phyloP scores from a whole-genome alignment of 2,797 vertebrate species.

The Hirundo rustica region DNA sequence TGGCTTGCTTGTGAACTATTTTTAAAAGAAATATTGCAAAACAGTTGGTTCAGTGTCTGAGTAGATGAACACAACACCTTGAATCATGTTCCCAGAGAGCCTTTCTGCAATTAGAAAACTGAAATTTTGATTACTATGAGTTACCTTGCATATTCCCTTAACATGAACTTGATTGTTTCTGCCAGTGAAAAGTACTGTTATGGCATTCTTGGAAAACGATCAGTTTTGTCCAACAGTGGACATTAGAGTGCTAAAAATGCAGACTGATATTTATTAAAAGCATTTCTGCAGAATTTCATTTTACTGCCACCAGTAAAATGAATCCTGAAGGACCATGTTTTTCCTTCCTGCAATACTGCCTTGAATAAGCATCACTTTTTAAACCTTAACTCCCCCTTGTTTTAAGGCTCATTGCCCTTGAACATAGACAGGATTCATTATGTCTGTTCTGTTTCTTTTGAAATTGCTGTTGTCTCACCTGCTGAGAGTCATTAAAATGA shows the following conservation, averaged over 20 bases:
- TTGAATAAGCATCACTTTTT: neutral
- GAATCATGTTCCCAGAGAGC: conserved; percentile 3
- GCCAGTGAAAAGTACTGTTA: neutral
- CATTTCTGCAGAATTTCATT: neutral
- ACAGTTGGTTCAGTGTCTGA: neutral
- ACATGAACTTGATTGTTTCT: neutral
- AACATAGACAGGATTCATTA: conserved; percentile 3
- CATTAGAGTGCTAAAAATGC: neutral
- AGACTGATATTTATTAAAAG: conserved; percentile 19
- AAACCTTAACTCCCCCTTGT: neutral
- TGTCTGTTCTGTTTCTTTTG: conserved; percentile 24
- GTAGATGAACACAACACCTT: neutral
- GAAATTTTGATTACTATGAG: neutral
- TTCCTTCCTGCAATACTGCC: neutral
- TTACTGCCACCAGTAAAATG: neutral
- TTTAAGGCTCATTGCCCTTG: conserved; percentile 20
- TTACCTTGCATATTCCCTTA: conserved; percentile 5
- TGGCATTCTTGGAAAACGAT: conserved; percentile 25
- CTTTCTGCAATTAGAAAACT: conserved; percentile 1
- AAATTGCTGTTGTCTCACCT: conserved; percentile 3
- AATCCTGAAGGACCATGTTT: neutral
- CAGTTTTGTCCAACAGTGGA: neutral
- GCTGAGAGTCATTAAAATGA: conserved; percentile 17
- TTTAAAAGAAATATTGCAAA: neutral
- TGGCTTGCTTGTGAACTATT: neutral